Evolutionary conservation across 2,888 invertebrate species (phyloP), one percentile per base, ranked within the genome.

Genomic region (Xestia rhomboidea): DNA sequence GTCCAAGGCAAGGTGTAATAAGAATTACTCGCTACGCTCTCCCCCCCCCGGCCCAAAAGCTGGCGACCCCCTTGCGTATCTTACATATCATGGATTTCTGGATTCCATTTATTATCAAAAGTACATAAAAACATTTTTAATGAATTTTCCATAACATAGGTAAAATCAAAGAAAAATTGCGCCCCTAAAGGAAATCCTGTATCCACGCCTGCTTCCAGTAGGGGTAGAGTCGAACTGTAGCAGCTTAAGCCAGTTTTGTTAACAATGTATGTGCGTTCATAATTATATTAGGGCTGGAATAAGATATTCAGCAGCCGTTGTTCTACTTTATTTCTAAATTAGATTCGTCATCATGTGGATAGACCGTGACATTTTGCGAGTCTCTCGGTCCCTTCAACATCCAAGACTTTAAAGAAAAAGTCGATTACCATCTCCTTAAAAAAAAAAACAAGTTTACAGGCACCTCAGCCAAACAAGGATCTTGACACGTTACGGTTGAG

Each of bases 351-450:
- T 67, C 4, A 21, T 46, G 67, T 66, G 24, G 0, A 21, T n/a
- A 41, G 34, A 41, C 1, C 13, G 24, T 34, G 10, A 51, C 13
- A 51, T 77, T 63, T 63, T 27, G 6, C 24, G 10, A 34, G 38
- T 72, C 34, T 34, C 34, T 34, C 34, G 4, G 34, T n/a, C 30
- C 4, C 49, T 34, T 8, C 21, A 77, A 30, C 18, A 51, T 24
- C 8, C 8, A 38, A 79, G 18, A 15, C 21, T 72, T 63, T 80
- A 46, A 24, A 51, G 78, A 69, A 75, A 60, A 66, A 82, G 8
- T 34, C 54, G 81, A 81, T 81, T 34, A 66, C 8, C 46, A 11
- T 27, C 27, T 27, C 34, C 13, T 60, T 27, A 0, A 44, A 66
- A 79, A 77, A 72, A 34, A 34, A 73, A 3, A 11, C 27, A 49